Evolutionary conservation across 2,113 vertebrate species (phyloP), one percentile per base, ranked within the genome.

Genomic region (Pavo muticus): DNA sequence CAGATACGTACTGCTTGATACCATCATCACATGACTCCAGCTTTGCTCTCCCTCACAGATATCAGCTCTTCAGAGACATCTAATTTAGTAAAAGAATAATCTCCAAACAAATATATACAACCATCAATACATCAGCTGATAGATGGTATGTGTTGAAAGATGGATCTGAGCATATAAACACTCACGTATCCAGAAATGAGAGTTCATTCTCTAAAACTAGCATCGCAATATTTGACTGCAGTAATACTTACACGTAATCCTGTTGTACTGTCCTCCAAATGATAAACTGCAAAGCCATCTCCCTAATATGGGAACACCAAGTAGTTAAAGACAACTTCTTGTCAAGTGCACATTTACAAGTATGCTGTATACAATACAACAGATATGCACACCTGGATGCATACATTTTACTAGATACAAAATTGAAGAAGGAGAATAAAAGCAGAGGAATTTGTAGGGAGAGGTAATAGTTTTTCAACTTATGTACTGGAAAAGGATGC

Each of bases 281-380:
- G 29, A 19, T 11, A 35, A 10, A 19, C 24, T 5, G 40, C 10
- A 24, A 20, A 65, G 19, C 57, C 19, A 17, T 24, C 24, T 32
- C 5, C 2, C 21, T 21, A n/a, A 27, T 29, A 63, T 1, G 32
- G 65, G 9, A 54, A 27, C 1, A 1, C 7, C 2, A 32, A 67
- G 21, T 50, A 60, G 25, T 44, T 50, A 35, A 44, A 15, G 14
- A 44, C 37, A 50, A 88, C 5, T 29, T 2, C 2, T 17, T 14
- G 45, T 48, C 10, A 14, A 19, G 40, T 63, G 7, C 0, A 0
- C 20, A 11, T 21, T 56, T 63, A 42, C 29, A 56, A 18, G 23
- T 35, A 12, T 70, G 56, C 56, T 35, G 12, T 9, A 12, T 23
- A 39, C 24, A 50, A 8, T 18, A 39, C 24, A 50, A 29, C 39